Percentiles rank a stretch among this genome's conserved stretches.
phyloP scores from a whole-genome alignment of 2,888 invertebrate genomes.

The Lasioglossum leucozonium region DNA sequence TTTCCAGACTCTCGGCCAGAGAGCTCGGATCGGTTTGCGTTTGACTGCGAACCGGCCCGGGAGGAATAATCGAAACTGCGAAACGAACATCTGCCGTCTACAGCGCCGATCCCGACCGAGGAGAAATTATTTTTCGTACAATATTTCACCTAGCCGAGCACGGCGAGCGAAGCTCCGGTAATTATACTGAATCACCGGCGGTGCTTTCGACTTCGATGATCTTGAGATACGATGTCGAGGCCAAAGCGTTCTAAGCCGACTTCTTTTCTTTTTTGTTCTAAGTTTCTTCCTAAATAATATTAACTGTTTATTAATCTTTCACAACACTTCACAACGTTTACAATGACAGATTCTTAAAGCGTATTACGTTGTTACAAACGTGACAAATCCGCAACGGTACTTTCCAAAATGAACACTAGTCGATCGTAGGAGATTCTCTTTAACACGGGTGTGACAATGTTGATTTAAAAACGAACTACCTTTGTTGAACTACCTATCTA shows the following conservation, averaged over 20 bases:
- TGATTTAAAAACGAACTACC: constrained; percentile 5
- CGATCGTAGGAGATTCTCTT: not conserved
- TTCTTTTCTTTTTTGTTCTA: not conserved
- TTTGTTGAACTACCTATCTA: constrained; percentile 6
- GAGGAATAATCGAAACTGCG: constrained; percentile 27
- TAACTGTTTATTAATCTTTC: constrained; percentile 6
- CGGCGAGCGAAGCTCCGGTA: not conserved
- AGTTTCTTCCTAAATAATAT: not conserved
- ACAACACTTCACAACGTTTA: not conserved
- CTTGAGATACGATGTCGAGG: not conserved
- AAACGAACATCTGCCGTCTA: constrained; percentile 31
- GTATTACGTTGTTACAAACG: not conserved
- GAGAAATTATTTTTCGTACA: constrained; percentile 18
- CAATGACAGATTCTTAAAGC: constrained; percentile 12
- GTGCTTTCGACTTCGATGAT: not conserved
- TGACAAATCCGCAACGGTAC: not conserved
- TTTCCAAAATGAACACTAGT: not conserved
- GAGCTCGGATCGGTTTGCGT: constrained; percentile 27
- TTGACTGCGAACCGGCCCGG: constrained; percentile 19
- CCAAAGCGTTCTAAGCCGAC: not conserved
- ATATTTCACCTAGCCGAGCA: not conserved
- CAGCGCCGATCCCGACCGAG: not conserved
- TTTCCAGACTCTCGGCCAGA: constrained; percentile 35
- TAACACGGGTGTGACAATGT: not conserved
- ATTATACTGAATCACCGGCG: not conserved